Base-by-base conservation (phyloP, 2,797 vertebrate genomes). In the Bradypodion ventrale region DNA sequence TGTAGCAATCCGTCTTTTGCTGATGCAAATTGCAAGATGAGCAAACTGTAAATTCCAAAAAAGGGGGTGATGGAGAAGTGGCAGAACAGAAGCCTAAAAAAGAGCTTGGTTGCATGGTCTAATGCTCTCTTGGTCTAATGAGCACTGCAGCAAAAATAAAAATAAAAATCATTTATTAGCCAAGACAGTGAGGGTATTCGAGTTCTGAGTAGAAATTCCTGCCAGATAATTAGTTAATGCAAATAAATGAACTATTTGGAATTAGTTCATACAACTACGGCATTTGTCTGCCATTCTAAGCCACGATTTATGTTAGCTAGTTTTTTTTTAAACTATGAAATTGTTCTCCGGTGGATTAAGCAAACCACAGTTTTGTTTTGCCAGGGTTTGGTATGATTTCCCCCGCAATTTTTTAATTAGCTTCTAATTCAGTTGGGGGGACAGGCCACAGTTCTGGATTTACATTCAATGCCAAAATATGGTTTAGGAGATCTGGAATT, bases 21-120 rank as follows among this genome's bases (percentile, higher is more conserved):
- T 82, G 79, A 78, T 84, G 69, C 87, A 87, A 88, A 83, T 88
- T n/a, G n/a, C 85, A 80, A 84, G n/a, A 68, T 49, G 72, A 0
- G 1, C 32, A 27, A 59, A 56, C 82, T 23, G 88, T 72, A 37
- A 37, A 68, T 49, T 52, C 9, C 66, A 80, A 88, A 87, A 59
- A 9, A 15, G 6, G 5, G 25, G 29, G 10, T 3, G 78, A 76
- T 16, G 27, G 7, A 15, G 10, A 76, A 68, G 65, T 12, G 35
- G 63, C 83, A 63, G 59, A 9, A 21, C 10, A 35, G 7, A 42
- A 7, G 4, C 10, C n/a, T 19, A 80, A 80, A 35, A 12, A 76
- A 56, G 62, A n/a, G 12, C 37, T 68, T 82, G 86, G 87, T 46
- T 21, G 27, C 87, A 86, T 81, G 10, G 63, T 15, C 83, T 40